Evolutionary conservation across 2,797 vertebrate species (phyloP), one percentile per base, ranked within the genome.

Genomic region (Hippocampus kuda): DNA sequence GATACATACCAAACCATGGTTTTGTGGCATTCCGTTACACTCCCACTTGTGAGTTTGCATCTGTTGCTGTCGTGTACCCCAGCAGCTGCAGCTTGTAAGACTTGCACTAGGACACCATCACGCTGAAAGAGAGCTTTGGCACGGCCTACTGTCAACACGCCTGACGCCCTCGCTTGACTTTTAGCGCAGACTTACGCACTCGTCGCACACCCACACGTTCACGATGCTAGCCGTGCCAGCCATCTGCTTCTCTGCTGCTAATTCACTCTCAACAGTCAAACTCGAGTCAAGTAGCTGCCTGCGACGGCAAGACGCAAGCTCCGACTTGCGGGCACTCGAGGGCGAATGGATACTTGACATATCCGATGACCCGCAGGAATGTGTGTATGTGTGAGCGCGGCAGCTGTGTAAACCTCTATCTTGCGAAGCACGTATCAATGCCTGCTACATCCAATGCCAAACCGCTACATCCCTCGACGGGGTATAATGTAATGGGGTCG

Each of bases 401-500:
- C 44, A 65, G 63, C 63, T 65, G 63, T 48, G 22, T 49, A 48
- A 65, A 65, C 24, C 24, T 48, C 63, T 30, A 65, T 49, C 44
- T 61, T 65, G 63, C n/a, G 42, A 48, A 48, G 24, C 7, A 6
- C 26, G 30, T 61, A 61, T 38, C 59, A 11, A 8, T 34, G 59
- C 27, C 5, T n/a, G 63, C 63, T 27, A 44, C 13, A 64, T 44
- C 26, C 12, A 12, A 59, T 30, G 56, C 56, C 27, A 48, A 65
- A 49, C 16, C 48, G 15, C 46, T 18, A 20, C 48, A 53, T 16
- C 48, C 54, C 24, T 42, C 24, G 26, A 44, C 42, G 15, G 24
- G 67, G 56, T 27, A 44, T 60, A 88, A 89, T 89, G 80, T 60
- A 88, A 89, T 89, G 80, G 77, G 83, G 78, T 85, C 84, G 87